Conservation (phyloP, 2,888 invertebrate genomes). For the Cyrtodaria siliqua region DNA sequence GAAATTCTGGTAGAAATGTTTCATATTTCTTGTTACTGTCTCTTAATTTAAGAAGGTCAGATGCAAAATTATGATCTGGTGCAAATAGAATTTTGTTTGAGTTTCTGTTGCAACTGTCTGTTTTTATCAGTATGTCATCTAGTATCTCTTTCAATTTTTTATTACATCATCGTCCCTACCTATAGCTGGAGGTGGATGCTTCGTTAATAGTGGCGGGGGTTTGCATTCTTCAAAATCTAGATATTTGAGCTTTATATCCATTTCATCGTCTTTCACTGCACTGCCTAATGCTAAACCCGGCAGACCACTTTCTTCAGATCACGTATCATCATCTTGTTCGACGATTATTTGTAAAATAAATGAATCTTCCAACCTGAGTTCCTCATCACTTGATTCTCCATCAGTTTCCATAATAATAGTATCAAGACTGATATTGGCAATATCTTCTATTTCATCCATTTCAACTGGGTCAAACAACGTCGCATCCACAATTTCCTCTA, state of each 20-base stretch:
- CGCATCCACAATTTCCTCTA: not conserved
- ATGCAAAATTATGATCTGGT: no score
- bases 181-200: conserved; percentile 41
- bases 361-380: not conserved
- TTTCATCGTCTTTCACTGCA: not conserved
- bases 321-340: not conserved
- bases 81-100: no score
- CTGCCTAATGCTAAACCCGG: not conserved
- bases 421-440: no score
- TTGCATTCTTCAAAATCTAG: conserved; percentile 5
- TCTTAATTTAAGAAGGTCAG: no score
- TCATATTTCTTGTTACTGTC: no score
- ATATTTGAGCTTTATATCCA: not conserved
- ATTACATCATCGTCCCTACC: conserved; percentile 56
- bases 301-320: not conserved
- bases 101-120: no score
- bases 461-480: not conserved
- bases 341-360: not conserved
- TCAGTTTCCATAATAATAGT: no score
- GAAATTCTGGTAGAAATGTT: no score
- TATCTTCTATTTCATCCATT: not conserved
- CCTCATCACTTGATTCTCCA: no score
- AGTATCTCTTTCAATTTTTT: no score
- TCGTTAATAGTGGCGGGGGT: conserved; percentile 12
- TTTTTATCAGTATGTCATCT: no score